phyloP scores from a whole-genome alignment of 2,888 invertebrate species.

The Limnephilus lunatus region DNA sequence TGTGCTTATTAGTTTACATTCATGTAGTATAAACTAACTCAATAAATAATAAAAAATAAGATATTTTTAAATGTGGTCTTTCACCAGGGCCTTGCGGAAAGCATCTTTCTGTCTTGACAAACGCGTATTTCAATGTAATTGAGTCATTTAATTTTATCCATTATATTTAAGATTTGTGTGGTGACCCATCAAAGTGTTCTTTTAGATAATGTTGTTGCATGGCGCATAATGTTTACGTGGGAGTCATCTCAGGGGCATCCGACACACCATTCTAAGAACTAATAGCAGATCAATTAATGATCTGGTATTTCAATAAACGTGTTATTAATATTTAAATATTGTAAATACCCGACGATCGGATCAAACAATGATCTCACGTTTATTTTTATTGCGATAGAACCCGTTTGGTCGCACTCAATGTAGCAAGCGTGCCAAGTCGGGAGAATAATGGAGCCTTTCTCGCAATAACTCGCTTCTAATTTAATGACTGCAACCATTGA shows the following conservation, averaged over 20 bases:
- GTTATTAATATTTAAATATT: not conserved
- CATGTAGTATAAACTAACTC: too few relatives aligned
- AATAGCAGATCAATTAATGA: not conserved
- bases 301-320: not conserved
- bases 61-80: not conserved
- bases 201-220: not conserved
- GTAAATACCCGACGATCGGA: not conserved
- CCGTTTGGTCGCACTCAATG: not conserved
- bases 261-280: not conserved
- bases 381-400: not conserved
- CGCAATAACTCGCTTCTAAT: not conserved
- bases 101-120: not conserved
- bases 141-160: too few relatives aligned
- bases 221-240: not conserved
- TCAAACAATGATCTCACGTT: slow-evolving; percentile 20
- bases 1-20: too few relatives aligned
- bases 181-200: not conserved
- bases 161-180: too few relatives aligned
- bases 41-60: too few relatives aligned
- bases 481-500: not conserved
- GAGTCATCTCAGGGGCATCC: not conserved
- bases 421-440: not conserved
- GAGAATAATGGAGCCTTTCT: slow-evolving; percentile 2
- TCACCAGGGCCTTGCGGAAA: not conserved
- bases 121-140: too few relatives aligned